Conservation (phyloP, 2,888 invertebrate species). For the Aquatica leii region DNA sequence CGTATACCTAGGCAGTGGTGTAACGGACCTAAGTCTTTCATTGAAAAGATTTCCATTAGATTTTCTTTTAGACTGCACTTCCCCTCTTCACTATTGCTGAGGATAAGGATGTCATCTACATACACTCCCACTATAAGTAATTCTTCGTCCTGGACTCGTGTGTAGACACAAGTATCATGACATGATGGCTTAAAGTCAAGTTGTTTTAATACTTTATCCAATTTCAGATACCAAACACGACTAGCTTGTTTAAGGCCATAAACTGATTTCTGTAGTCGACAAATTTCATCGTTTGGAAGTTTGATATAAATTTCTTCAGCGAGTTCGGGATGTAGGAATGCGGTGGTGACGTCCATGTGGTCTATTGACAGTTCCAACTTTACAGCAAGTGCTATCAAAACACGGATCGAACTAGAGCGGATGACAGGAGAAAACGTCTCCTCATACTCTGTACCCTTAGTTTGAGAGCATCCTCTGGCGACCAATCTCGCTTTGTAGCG, state of each 20-base stretch:
- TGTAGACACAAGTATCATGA: too few species aligned
- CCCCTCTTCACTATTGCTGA: too few species aligned
- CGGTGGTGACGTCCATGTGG: too few species aligned
- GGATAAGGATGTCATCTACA: too few species aligned
- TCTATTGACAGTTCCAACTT: too few species aligned
- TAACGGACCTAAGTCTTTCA: neutral
- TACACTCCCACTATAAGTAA: too few species aligned
- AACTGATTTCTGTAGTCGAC: neutral
- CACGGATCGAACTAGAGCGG: neutral
- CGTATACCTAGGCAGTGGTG: neutral
- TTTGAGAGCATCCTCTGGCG: neutral
- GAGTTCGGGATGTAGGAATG: neutral
- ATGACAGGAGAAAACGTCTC: neutral
- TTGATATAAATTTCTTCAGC: neutral
- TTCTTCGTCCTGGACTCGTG: neutral
- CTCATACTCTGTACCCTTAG: neutral
- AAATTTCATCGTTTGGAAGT: neutral
- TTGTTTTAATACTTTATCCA: neutral
- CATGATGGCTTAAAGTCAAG: neutral
- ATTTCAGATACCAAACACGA: neutral
- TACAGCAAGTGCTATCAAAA: neutral
- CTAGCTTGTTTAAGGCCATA: neutral
- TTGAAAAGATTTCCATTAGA: neutral
- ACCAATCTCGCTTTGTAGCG: neutral
- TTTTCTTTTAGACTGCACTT: too few species aligned